phyloP scores from a whole-genome alignment of 1,140 invertebrate species.

The Listronotus bonariensis region DNA sequence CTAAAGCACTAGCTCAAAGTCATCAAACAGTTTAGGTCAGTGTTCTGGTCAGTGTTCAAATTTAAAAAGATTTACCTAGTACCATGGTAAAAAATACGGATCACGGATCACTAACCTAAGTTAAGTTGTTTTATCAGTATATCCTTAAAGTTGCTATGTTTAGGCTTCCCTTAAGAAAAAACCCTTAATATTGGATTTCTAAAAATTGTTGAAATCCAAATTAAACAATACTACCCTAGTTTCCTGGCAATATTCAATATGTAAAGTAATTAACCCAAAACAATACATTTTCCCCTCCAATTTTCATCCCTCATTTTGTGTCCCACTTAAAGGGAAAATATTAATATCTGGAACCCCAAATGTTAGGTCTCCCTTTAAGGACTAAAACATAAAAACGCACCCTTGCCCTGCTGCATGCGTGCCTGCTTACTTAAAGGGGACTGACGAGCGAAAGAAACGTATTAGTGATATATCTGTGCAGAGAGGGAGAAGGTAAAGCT shows the following conservation, averaged over 20 bases:
- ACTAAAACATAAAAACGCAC: slow-evolving; percentile 35
- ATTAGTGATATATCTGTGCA: slow-evolving; percentile 24
- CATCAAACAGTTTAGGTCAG: no score
- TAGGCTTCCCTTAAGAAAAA: no score
- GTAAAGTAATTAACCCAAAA: slow-evolving; percentile 32
- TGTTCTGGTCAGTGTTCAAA: no score
- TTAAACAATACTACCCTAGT: no score
- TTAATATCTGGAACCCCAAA: slow-evolving; percentile 31
- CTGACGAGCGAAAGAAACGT: slow-evolving; percentile 19
- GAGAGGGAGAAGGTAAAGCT: background rate
- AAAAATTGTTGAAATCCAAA: no score
- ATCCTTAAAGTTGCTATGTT: no score
- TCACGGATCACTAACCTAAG: no score
- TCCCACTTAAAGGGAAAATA: slow-evolving; percentile 37
- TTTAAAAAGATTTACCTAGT: no score
- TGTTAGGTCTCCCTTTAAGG: slow-evolving; percentile 35
- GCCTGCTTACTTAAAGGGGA: slow-evolving; percentile 33
- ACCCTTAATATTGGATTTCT: no score
- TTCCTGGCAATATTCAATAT: slow-evolving; percentile 18
- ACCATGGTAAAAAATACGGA: no score
- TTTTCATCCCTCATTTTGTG: slow-evolving; percentile 21
- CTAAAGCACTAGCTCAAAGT: no score
- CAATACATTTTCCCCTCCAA: slow-evolving; percentile 24
- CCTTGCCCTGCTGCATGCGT: slow-evolving; percentile 39
- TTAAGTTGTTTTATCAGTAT: no score